Conservation (phyloP, 1,140 invertebrate species). For the Drosophila pseudoobscura region DNA sequence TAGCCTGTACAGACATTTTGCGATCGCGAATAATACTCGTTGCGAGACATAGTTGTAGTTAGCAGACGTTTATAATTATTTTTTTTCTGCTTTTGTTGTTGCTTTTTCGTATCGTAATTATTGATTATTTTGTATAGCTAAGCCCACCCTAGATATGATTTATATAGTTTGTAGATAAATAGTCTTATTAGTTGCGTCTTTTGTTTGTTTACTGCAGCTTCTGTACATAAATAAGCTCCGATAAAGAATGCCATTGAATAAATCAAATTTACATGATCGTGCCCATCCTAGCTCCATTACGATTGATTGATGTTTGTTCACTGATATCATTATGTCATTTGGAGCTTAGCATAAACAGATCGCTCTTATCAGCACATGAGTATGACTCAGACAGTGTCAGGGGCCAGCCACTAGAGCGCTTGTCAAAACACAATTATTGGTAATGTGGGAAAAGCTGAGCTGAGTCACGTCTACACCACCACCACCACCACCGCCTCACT, state of each 20-base stretch:
- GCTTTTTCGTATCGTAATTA: conserved; percentile 46
- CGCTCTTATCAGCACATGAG: conserved; percentile 21
- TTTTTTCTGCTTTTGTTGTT: conserved; percentile 18
- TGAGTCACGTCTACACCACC: conserved; percentile 17
- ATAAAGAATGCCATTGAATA: conserved; percentile 70
- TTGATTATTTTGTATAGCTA: conserved; percentile 38
- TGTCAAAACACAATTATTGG: no score
- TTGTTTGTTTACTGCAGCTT: conserved; percentile 32
- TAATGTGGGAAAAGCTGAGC: conserved; percentile 22
- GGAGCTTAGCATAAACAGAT: conserved; percentile 3
- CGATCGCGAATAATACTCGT: conserved; percentile 2
- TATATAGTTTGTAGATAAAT: conserved; percentile 8
- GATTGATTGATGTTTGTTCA: conserved; percentile 25
- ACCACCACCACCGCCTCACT: not conserved
- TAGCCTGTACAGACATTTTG: conserved; percentile 15
- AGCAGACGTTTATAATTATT: conserved; percentile 20
- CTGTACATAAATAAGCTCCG: conserved; percentile 67
- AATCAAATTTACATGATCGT: conserved; percentile 42
- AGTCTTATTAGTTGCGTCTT: conserved; percentile 35
- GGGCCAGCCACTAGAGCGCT: not conserved
- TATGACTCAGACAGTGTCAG: conserved; percentile 22
- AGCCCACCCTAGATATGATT: conserved; percentile 38
- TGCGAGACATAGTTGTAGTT: conserved; percentile 12
- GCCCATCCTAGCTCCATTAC: conserved; percentile 5
- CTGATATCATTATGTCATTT: not conserved